Conservation (phyloP, 2,113 vertebrate species). For the Collichthys lucidus region DNA sequence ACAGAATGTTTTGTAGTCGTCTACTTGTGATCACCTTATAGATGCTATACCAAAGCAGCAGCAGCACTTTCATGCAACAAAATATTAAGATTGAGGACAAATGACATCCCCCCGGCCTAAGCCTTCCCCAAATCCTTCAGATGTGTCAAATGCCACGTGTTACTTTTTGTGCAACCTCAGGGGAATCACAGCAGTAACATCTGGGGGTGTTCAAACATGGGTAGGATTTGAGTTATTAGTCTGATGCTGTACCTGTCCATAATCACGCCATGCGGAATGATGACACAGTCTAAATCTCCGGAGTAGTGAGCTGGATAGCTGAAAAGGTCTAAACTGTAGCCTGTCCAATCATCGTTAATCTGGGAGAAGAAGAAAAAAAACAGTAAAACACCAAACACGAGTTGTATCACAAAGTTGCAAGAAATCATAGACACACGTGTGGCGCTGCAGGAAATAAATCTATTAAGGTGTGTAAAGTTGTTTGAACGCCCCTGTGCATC, state of each 20-base stretch:
- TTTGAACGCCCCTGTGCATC: background rate
- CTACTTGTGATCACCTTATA: background rate
- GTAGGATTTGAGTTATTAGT: background rate
- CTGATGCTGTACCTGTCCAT: slow-evolving; percentile 88
- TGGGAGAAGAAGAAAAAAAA: slow-evolving; percentile 56
- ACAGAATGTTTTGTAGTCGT: background rate
- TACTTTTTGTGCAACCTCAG: background rate
- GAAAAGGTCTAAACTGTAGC: slow-evolving; percentile 92
- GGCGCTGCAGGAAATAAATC: background rate
- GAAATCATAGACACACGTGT: background rate
- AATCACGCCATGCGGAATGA: slow-evolving; percentile 92
- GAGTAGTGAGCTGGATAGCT: slow-evolving; percentile 90
- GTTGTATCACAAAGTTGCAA: background rate
- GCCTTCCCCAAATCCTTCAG: too few relatives aligned
- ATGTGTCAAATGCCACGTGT: background rate
- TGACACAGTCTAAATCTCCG: slow-evolving; percentile 89
- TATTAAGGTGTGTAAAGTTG: background rate
- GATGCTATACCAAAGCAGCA: background rate
- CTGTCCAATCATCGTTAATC: slow-evolving; percentile 91
- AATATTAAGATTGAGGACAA: background rate
- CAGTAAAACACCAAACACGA: background rate
- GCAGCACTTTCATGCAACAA: background rate
- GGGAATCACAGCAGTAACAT: background rate
- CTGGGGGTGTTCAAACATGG: too few relatives aligned
- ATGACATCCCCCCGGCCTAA: background rate